A percentile compares a stretch with the other conserved stretches of the same genome.
These are phyloP conservation scores for Mystacornis crossleyi DNA, from an alignment of 2,113 vertebrate species.

Conservation along the genomic window DNA sequence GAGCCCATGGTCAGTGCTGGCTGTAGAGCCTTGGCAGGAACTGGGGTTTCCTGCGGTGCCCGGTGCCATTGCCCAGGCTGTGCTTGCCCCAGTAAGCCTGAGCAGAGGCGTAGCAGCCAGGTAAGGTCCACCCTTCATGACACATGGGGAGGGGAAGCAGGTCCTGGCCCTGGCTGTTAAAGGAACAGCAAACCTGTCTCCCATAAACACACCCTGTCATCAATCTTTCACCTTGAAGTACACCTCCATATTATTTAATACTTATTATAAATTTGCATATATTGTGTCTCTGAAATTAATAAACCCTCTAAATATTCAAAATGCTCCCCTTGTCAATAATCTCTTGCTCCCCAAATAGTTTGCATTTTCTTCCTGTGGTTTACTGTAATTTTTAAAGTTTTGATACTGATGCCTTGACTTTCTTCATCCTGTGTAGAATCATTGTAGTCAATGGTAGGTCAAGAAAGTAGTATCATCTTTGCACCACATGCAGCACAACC, in stretches of 20 bases:
- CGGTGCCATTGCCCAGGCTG: accelerated
- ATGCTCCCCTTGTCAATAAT: background rate
- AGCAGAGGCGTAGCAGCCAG: background rate
- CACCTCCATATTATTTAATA: background rate
- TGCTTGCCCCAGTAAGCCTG: background rate
- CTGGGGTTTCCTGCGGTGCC: background rate
- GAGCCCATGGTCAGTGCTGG: background rate
- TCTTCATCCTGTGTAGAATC: background rate
- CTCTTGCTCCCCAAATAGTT: background rate
- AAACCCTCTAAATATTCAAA: background rate
- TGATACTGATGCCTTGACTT: background rate
- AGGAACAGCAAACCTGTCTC: background rate
- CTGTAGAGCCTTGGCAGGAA: accelerated
- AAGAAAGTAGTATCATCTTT: background rate
- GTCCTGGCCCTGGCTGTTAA: background rate
- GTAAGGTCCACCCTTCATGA: slow-evolving; percentile 8
- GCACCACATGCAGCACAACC: background rate
- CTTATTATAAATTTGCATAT: background rate
- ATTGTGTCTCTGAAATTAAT: background rate
- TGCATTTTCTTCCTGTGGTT: background rate
- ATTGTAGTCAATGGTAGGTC: background rate
- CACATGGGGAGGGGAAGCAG: background rate
- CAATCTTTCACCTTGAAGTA: background rate
- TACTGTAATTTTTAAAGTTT: background rate
- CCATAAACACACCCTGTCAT: background rate